Conservation (phyloP, 2,113 vertebrate genomes). For the Nanger granti region DNA sequence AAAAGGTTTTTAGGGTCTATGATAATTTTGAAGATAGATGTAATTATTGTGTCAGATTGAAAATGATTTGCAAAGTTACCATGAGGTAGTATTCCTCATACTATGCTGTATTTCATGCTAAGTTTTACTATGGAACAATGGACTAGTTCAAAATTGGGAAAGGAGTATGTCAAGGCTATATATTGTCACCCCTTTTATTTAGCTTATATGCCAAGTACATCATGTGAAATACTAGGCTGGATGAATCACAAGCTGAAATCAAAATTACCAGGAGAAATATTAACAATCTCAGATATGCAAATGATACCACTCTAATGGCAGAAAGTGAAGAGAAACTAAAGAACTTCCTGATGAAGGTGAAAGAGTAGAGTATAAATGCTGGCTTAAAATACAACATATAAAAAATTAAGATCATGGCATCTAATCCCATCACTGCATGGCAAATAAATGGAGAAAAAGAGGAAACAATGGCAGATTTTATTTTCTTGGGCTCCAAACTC, state of each 20-base stretch:
- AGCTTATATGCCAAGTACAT: background rate
- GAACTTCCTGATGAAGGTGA: background rate
- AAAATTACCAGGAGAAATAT: background rate
- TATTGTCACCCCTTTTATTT: background rate
- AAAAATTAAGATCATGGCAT: background rate
- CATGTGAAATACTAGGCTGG: background rate
- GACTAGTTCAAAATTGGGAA: background rate
- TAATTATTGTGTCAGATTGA: background rate
- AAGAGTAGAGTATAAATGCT: background rate
- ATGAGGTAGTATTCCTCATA: background rate
- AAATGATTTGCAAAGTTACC: background rate
- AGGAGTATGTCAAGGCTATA: background rate
- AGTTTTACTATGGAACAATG: background rate
- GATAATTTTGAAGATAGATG: background rate
- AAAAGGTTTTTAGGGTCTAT: background rate
- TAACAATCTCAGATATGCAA: background rate
- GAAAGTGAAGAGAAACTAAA: background rate
- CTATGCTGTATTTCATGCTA: background rate
- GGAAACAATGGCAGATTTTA: background rate
- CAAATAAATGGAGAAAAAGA: background rate
- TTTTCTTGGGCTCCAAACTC: background rate
- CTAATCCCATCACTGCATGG: background rate
- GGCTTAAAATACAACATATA: background rate
- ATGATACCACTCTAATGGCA: background rate
- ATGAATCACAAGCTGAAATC: background rate